These are phyloP conservation scores for Rutpela maculata DNA, from an alignment of 2,888 invertebrate genomes.

Conservation along the genomic window DNA sequence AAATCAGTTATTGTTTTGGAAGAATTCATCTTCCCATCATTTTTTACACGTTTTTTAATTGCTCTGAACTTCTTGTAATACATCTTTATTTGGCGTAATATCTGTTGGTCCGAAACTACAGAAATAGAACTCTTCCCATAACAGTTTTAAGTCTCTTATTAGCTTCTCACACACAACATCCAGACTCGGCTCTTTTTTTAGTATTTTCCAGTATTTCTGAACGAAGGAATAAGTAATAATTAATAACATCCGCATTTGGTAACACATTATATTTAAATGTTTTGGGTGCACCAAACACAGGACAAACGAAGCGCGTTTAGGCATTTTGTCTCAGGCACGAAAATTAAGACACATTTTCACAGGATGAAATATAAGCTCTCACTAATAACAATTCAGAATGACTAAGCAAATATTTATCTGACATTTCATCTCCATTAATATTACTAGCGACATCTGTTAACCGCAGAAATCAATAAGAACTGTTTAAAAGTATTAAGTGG, in stretches of 20 bases:
- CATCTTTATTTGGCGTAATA: constrained; percentile 14
- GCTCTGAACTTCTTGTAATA: constrained; percentile 14
- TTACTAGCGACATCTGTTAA: not conserved
- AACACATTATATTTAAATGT: constrained; percentile 1
- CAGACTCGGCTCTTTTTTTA: constrained; percentile 4
- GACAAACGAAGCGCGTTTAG: not conserved
- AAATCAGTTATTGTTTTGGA: constrained; percentile 12
- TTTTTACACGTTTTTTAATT: constrained; percentile 15
- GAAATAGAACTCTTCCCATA: constrained; percentile 13
- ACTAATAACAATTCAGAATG: constrained; percentile 1
- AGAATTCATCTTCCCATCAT: constrained; percentile 10
- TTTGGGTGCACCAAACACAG: constrained; percentile 5
- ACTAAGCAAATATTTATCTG: constrained; percentile 9
- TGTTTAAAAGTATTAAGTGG: not conserved
- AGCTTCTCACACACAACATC: constrained; percentile 1
- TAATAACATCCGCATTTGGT: not conserved
- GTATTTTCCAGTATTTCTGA: constrained; percentile 1
- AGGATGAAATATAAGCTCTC: not conserved
- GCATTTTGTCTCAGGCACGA: constrained; percentile 7
- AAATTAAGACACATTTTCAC: constrained; percentile 9
- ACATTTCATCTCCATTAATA: not conserved
- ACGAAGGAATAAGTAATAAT: constrained; percentile 1
- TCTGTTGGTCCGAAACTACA: constrained; percentile 19
- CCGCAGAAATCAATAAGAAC: not conserved
- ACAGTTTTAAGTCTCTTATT: constrained; percentile 9